phyloP scores from a whole-genome alignment of 2,113 vertebrate genomes.

The Lasiurus borealis region DNA sequence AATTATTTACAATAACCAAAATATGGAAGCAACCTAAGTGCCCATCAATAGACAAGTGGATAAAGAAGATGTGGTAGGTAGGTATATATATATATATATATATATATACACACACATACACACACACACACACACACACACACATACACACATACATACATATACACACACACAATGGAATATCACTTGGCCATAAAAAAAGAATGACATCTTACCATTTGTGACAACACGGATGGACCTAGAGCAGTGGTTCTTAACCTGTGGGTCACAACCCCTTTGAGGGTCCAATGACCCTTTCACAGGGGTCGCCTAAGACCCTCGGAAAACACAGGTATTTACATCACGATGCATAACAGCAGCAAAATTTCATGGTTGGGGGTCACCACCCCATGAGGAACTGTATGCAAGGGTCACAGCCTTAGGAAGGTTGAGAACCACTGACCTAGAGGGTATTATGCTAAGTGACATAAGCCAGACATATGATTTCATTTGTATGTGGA shows the following conservation, averaged over 20 bases:
- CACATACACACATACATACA: too few species aligned
- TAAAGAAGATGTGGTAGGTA: neutral
- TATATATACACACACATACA: too few species aligned
- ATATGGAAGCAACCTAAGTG: neutral
- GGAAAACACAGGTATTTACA: too few species aligned
- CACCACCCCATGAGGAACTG: too few species aligned
- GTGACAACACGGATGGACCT: neutral
- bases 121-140: too few species aligned
- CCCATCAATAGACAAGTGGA: neutral
- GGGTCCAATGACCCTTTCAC: too few species aligned
- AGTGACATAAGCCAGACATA: neutral
- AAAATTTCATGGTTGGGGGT: too few species aligned
- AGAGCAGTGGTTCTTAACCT: neutral
- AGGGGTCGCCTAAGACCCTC: too few species aligned
- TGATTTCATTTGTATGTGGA: neutral
- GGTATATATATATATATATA: too few species aligned
- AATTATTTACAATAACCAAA: neutral
- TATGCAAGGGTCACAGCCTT: too few species aligned
- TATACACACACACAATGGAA: neutral
- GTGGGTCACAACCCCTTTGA: too few species aligned
- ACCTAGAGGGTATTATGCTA: neutral
- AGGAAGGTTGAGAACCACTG: neutral
- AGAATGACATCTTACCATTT: neutral
- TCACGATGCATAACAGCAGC: too few species aligned
- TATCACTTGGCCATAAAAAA: neutral